phyloP scores from a whole-genome alignment of 2,888 invertebrate species.

The Sesamia inferens region DNA sequence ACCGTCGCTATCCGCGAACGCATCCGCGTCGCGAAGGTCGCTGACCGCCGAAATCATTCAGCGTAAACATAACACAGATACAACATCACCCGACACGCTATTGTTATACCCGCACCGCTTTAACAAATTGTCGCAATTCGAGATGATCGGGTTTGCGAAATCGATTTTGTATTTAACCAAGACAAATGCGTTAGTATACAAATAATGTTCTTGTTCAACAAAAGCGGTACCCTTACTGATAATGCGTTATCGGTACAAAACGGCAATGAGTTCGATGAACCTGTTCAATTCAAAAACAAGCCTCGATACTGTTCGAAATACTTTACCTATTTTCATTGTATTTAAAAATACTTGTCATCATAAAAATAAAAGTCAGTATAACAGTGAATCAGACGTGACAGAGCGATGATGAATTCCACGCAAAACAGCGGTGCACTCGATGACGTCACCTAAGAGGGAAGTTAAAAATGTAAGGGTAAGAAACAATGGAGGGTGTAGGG shows the following conservation, averaged over 20 bases:
- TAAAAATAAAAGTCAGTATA: conserved; percentile 73
- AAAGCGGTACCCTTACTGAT: conserved; percentile 60
- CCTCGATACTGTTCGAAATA: conserved; percentile 61
- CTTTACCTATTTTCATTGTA: conserved; percentile 54
- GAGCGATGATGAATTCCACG: conserved; percentile 78
- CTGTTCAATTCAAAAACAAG: conserved; percentile 69
- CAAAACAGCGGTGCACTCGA: conserved; percentile 76
- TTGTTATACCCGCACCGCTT: conserved; percentile 30
- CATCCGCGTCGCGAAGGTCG: conserved; percentile 84
- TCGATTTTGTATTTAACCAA: conserved; percentile 6
- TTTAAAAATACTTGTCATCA: conserved; percentile 61
- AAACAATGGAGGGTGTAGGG: conserved; percentile 83
- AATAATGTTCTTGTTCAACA: conserved; percentile 43
- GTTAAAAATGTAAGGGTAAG: conserved; percentile 79
- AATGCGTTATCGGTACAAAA: conserved; percentile 69
- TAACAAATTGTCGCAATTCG: conserved; percentile 40
- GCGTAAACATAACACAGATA: conserved; percentile 78
- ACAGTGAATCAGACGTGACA: conserved; percentile 83
- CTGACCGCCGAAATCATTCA: conserved; percentile 85
- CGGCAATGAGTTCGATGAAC: conserved; percentile 73
- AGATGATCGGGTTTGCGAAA: conserved; percentile 20
- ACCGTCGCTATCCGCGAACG: conserved; percentile 67
- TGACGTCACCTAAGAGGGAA: conserved; percentile 86
- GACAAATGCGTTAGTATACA: conserved; percentile 22
- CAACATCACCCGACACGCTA: conserved; percentile 10